These are phyloP conservation scores for Noctua janthina DNA, from an alignment of 2,888 invertebrate genomes.

Conservation along the genomic window DNA sequence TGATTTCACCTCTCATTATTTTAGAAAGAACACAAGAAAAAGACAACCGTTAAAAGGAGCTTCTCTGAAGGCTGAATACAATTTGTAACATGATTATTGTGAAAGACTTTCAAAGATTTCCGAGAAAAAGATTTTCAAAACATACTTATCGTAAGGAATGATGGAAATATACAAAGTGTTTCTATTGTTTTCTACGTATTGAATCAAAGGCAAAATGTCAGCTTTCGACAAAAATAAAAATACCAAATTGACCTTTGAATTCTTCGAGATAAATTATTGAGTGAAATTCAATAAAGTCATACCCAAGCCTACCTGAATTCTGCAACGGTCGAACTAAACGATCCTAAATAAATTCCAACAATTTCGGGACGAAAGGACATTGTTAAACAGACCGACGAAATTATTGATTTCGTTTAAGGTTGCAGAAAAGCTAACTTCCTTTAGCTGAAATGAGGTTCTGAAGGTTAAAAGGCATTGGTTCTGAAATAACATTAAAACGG, in stretches of 20 bases:
- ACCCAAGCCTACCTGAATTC: conserved; percentile 19
- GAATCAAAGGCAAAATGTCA: conserved; percentile 33
- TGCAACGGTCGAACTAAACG: conserved; percentile 15
- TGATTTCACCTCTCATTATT: background rate
- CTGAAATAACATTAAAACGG: background rate
- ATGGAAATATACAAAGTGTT: conserved; percentile 8
- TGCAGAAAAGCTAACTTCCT: conserved; percentile 12
- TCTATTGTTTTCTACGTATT: conserved; percentile 19
- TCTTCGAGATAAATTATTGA: conserved; percentile 17
- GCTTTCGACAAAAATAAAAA: conserved; percentile 8
- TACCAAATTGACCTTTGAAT: conserved; percentile 18
- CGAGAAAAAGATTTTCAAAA: background rate
- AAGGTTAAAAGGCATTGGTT: conserved; percentile 1
- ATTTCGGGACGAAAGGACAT: conserved; percentile 20
- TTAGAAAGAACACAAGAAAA: conserved; percentile 1
- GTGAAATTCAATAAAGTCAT: conserved; percentile 39
- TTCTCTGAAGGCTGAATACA: background rate
- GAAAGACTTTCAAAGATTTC: conserved; percentile 12
- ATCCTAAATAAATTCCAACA: conserved; percentile 51
- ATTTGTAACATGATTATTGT: conserved; percentile 21
- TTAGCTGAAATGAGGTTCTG: background rate
- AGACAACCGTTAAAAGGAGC: background rate
- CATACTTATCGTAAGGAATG: conserved; percentile 4
- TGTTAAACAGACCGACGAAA: conserved; percentile 33
- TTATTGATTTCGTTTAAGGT: conserved; percentile 40